phyloP scores from a whole-genome alignment of 2,113 vertebrate genomes.

The Forbesichthys papilliferus region DNA sequence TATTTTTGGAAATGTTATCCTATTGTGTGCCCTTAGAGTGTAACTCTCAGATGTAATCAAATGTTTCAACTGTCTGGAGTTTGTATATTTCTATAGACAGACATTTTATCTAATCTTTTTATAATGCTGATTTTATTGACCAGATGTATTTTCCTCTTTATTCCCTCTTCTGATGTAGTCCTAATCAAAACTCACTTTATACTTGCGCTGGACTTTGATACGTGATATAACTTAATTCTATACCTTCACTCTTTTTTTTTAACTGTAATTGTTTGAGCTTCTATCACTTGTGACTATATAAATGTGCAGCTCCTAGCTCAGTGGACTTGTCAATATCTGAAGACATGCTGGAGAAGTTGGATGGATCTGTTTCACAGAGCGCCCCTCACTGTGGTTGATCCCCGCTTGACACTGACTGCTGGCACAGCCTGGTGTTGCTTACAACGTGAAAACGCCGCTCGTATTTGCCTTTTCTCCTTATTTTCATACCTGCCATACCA shows the following conservation, averaged over 20 bases:
- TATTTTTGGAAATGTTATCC: constrained; percentile 27
- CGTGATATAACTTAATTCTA: constrained; percentile 65
- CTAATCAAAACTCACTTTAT: constrained; percentile 59
- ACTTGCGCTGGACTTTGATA: constrained; percentile 65
- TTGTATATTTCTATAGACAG: constrained; percentile 79
- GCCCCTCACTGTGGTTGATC: constrained; percentile 39
- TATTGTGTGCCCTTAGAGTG: constrained; percentile 58
- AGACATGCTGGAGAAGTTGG: constrained; percentile 49
- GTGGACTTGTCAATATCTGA: constrained; percentile 61
- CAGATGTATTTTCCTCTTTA: constrained; percentile 58
- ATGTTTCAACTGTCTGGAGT: constrained; percentile 72
- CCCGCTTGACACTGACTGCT: constrained; percentile 4
- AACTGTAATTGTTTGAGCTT: constrained; percentile 46
- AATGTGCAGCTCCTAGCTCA: constrained; percentile 47
- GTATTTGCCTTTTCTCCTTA: constrained; percentile 22
- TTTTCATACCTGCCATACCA: constrained; percentile 70
- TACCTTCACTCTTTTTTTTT: constrained; percentile 29
- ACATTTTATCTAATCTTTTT: constrained; percentile 75
- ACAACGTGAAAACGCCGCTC: constrained; percentile 29
- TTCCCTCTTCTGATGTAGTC: constrained; percentile 46
- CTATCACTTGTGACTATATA: constrained; percentile 42
- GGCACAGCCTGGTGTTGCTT: neutral
- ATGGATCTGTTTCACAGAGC: constrained; percentile 48
- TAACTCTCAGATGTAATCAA: constrained; percentile 71
- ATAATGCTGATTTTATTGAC: constrained; percentile 72